These are phyloP conservation scores for Drosophila lutescens DNA, from an alignment of 2,888 invertebrate genomes.

Conservation along the genomic window DNA sequence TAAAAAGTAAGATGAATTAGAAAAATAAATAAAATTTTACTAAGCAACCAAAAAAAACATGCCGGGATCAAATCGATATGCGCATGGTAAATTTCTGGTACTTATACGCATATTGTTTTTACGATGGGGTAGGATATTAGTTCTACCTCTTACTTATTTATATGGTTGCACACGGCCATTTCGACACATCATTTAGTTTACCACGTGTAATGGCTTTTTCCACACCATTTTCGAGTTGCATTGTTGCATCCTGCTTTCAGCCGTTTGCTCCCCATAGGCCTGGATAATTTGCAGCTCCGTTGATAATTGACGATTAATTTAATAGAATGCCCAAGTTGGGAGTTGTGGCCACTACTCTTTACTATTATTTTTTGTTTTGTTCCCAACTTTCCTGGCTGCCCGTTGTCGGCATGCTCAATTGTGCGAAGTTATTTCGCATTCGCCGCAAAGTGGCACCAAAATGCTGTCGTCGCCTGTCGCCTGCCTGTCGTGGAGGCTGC, in stretches of 20 bases:
- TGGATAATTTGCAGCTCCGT: constrained; percentile 54
- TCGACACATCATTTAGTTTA: constrained; percentile 25
- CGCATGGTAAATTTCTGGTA: too few relatives aligned
- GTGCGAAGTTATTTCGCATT: constrained; percentile 80
- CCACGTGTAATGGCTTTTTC: constrained; percentile 16
- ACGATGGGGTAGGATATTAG: too few relatives aligned
- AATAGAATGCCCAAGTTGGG: constrained; percentile 81
- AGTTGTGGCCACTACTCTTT: constrained; percentile 48
- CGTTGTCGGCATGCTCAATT: constrained; percentile 76
- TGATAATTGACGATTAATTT: constrained; percentile 81
- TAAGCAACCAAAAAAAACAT: too few relatives aligned
- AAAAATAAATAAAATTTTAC: too few relatives aligned
- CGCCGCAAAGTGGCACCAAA: constrained; percentile 79
- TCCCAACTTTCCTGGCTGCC: constrained; percentile 22
- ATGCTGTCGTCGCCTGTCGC: constrained; percentile 71
- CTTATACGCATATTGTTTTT: too few relatives aligned
- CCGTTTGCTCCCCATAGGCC: constrained; percentile 36
- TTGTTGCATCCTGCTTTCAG: constrained; percentile 36
- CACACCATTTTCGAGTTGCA: constrained; percentile 10
- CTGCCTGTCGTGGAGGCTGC: constrained; percentile 45
- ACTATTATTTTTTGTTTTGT: constrained; percentile 2
- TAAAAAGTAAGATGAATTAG: not conserved
- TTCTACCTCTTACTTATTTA: not conserved
- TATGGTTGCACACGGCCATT: not conserved
- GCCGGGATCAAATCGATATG: too few relatives aligned